Base-by-base conservation (phyloP, 1,140 invertebrate genomes). In the Stenopsyche tienmushanensis region DNA sequence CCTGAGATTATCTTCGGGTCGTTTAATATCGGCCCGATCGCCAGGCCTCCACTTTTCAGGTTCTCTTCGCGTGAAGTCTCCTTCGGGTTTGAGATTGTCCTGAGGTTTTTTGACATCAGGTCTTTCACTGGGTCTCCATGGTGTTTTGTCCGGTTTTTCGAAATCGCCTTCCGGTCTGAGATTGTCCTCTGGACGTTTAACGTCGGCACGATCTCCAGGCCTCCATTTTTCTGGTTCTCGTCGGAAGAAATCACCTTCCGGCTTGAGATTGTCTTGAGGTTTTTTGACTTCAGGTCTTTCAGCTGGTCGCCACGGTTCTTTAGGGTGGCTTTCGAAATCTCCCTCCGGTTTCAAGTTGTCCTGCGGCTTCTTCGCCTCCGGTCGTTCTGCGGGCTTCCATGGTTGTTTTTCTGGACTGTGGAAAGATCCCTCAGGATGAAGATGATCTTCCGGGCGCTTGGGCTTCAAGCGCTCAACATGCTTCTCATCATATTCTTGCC, bases 401-500 rank as follows among this genome's bases (percentile, higher is more conserved):
- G 73, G 70, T 2, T 77, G 69, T 42, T 67, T 67, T 62, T 75
- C 71, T 1, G 77, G 79, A 54, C 73, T 71, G 65, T 81, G 77
- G 72, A 87, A 84, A 2, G 83, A 78, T 41, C 84, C 84, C 72
- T 83, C 79, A 3, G 78, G 77, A 49, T 74, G 73, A 0, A 86
- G 65, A 72, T 85, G 84, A 71, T 84, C 84, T 68, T 82, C 77
- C 26, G 81, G 83, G 58, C 76, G 75, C 45, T 82, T 81, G 34
- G 78, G 81, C 26, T 76, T 79, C 10, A 76, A 79, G 72, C 82
- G 73, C 72, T 79, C 81, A 13, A 85, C 83, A 55, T 82, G 83
- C 69, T 88, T 88, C 72, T 86, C 83, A 64, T 87, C 83, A 72
- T 84, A 88, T 71, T 88, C 85, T 65, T 85, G 77, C 47, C 80